Evolutionary conservation across 2,113 vertebrate species (phyloP), one percentile per base, ranked within the genome.

Genomic region (Lethenteron camtschaticum): DNA sequence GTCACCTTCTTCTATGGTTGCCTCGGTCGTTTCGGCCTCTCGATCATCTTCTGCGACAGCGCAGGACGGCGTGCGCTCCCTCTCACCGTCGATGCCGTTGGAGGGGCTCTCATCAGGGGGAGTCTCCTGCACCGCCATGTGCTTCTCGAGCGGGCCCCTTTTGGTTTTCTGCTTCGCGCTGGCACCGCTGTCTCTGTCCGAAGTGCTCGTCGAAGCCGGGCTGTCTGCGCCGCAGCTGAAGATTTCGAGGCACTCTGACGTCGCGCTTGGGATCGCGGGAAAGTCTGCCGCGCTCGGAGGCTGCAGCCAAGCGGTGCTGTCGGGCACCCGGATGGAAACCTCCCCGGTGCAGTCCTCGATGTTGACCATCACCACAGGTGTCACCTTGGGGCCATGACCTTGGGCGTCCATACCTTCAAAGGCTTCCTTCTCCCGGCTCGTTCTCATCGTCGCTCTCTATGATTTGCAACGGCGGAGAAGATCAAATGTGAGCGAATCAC

Each of bases 401-500:
- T 41, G 41, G 41, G 41, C 1, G 24, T 66, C 63, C 63, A 66
- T 66, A 41, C 41, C 41, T 41, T 41, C 41, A 41, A 41, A 41
- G 41, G 41, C 41, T 41, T 41, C 41, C 41, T 41, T 41, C 41
- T 41, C 41, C 41, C 41, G 5, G 41, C 5, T 6, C 41, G 10
- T 66, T 66, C 63, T 66, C 63, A 66, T 16, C 8, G 63, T 66
- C 63, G 0, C 94, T 99, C 76, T 99, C 94, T 10, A 99, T 88
- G 56, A 96, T 96, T 73, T 90, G 81, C 70, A 99, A 82, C 10
- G 94, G 91, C 57, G 94, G 70, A 99, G 79, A 0, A 85, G 83
- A 74, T 96, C 94, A 58, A 99, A 99, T 8, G 96, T 85, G 71
- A 99, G 78, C 2, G 94, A 99, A 79, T 99, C 94, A 1, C 85